phyloP scores from a whole-genome alignment of 2,888 invertebrate species.

The Lithophane socia region DNA sequence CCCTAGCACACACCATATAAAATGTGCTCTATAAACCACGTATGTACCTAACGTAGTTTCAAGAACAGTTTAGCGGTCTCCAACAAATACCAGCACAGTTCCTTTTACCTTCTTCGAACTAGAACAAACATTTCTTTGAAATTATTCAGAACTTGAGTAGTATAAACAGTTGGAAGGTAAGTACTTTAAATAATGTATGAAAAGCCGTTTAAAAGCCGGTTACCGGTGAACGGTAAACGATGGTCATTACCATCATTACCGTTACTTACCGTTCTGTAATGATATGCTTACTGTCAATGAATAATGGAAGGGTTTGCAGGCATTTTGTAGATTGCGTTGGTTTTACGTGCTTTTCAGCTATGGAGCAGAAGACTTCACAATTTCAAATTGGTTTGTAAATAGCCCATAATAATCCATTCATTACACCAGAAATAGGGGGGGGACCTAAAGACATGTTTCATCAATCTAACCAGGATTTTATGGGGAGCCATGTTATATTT shows the following conservation, averaged over 20 bases:
- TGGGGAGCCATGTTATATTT: no score
- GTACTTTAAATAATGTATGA: conserved; percentile 61
- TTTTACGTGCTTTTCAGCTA: conserved; percentile 7
- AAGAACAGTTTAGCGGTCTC: conserved; percentile 9
- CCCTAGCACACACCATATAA: neutral
- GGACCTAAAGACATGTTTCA: no score
- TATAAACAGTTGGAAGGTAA: conserved; percentile 46
- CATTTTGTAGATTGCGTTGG: conserved; percentile 43
- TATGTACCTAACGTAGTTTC: neutral
- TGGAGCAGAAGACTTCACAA: neutral
- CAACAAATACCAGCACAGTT: conserved; percentile 28
- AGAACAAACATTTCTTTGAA: conserved; percentile 43
- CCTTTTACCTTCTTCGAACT: conserved; percentile 39
- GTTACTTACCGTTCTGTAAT: conserved; percentile 61
- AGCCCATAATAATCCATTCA: neutral
- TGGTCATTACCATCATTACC: conserved; percentile 66
- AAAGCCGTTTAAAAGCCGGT: conserved; percentile 64
- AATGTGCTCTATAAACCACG: neutral
- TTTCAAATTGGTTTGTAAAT: neutral
- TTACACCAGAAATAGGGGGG: no score
- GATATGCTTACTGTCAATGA: conserved; percentile 64
- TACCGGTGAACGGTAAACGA: conserved; percentile 63
- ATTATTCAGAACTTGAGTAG: conserved; percentile 47
- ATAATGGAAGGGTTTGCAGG: conserved; percentile 48
- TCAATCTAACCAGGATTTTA: neutral